Percentiles rank a stretch among this genome's conserved stretches.
phyloP scores from a whole-genome alignment of 1,140 invertebrate genomes.

The Euwallacea fornicatus region DNA sequence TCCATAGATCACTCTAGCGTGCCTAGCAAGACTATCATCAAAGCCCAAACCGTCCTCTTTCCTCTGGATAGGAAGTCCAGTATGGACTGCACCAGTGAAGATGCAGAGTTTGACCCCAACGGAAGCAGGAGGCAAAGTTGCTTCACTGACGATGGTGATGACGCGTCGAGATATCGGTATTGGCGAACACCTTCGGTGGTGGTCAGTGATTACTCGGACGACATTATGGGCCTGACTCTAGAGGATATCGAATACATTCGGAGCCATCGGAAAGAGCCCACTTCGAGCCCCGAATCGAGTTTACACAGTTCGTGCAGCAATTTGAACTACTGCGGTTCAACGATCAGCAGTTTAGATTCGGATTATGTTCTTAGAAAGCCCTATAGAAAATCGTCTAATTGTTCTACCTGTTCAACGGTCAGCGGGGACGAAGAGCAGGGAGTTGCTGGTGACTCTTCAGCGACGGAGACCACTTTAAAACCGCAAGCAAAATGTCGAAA shows the following conservation, averaged over 20 bases:
- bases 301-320: slow-evolving; percentile 68
- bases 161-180: slow-evolving; percentile 56
- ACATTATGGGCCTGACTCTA: slow-evolving; percentile 63
- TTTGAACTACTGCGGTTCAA: slow-evolving; percentile 59
- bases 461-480: slow-evolving; percentile 50
- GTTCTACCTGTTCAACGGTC: slow-evolving; percentile 63
- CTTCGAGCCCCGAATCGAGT: slow-evolving; percentile 56
- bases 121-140: slow-evolving; percentile 56
- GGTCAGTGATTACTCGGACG: slow-evolving; percentile 81
- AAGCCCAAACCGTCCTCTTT: slow-evolving; percentile 47
- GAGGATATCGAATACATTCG: slow-evolving; percentile 68
- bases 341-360: slow-evolving; percentile 60
- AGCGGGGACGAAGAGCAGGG: slow-evolving; percentile 67
- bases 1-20: slow-evolving; percentile 49
- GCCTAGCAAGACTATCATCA: slow-evolving; percentile 49
- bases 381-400: slow-evolving; percentile 64
- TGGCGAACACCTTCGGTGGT: slow-evolving; percentile 80
- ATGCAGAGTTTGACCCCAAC: slow-evolving; percentile 46
- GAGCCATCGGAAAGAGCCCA: slow-evolving; percentile 53
- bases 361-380: slow-evolving; percentile 58
- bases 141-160: slow-evolving; percentile 55
- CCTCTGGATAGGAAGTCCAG: slow-evolving; percentile 48
- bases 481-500: slow-evolving; percentile 48
- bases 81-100: slow-evolving; percentile 46
- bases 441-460: slow-evolving; percentile 41